phyloP scores from a whole-genome alignment of 2,888 invertebrate species.

The Diarsia mendica region DNA sequence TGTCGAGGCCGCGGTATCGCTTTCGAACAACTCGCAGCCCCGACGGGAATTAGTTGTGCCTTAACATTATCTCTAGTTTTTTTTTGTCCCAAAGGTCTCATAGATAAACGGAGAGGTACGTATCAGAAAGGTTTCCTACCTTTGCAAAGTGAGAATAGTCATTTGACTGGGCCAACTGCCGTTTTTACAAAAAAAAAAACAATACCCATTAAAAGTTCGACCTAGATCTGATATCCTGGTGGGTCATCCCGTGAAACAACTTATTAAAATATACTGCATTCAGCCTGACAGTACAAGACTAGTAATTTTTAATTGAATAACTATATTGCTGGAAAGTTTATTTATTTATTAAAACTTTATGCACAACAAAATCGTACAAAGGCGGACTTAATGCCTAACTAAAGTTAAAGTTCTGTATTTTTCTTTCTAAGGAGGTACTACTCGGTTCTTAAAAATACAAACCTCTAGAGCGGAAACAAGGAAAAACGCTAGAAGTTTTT shows the following conservation, averaged over 20 bases:
- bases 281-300: background rate
- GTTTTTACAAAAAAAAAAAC: background rate
- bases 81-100: constrained; percentile 73
- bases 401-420: background rate
- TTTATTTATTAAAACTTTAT: no score
- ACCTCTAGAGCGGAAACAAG: constrained; percentile 15
- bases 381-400: no score
- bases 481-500: constrained; percentile 40
- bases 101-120: constrained; percentile 73
- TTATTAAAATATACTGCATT: background rate
- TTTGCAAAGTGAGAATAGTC: background rate
- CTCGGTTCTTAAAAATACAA: constrained; percentile 12
- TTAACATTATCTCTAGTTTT: constrained; percentile 42
- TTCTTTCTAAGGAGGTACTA: background rate
- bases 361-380: no score
- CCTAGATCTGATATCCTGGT: background rate
- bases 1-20: no score
- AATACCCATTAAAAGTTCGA: background rate
- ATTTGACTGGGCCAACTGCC: background rate
- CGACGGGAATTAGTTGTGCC: background rate
- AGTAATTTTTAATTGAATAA: background rate
- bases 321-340: background rate
- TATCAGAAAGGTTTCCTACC: constrained; percentile 20
- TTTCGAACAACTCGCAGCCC: no score
- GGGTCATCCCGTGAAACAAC: background rate